These are phyloP conservation scores for Cathartes aura DNA, from an alignment of 2,113 vertebrate species.

Conservation along the genomic window DNA sequence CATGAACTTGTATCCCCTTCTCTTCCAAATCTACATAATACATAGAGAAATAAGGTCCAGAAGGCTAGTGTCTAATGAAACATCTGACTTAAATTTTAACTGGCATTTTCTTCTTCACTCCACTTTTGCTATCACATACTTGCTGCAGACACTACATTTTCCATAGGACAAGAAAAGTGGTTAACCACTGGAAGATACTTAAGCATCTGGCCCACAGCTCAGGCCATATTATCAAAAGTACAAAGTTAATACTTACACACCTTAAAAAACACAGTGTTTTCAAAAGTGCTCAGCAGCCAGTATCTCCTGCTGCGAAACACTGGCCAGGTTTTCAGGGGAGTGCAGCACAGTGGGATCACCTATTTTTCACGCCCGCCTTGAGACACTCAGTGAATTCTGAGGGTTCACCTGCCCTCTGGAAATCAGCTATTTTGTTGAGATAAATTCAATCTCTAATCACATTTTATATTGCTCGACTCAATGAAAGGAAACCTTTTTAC, in stretches of 20 bases:
- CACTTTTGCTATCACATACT: background rate
- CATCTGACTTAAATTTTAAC: background rate
- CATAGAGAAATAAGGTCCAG: background rate
- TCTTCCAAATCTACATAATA: background rate
- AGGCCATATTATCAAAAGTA: background rate
- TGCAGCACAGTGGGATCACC: background rate
- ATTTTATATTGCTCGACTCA: background rate
- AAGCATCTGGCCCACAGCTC: background rate
- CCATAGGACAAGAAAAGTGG: background rate
- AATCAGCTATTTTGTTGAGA: background rate
- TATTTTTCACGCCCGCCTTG: background rate
- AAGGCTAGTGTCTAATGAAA: background rate
- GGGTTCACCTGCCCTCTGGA: background rate
- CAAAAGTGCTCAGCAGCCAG: background rate
- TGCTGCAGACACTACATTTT: background rate
- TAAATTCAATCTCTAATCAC: background rate
- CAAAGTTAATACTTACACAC: background rate
- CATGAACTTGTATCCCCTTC: background rate
- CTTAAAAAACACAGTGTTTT: background rate
- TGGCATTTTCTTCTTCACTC: background rate
- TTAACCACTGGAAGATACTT: background rate
- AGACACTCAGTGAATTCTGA: background rate
- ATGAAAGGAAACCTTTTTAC: background rate
- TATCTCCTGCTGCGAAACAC: background rate
- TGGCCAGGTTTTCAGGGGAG: background rate